Evolutionary conservation across 2,113 vertebrate species (phyloP).

Genomic region (Synodontis membranacea): DNA sequence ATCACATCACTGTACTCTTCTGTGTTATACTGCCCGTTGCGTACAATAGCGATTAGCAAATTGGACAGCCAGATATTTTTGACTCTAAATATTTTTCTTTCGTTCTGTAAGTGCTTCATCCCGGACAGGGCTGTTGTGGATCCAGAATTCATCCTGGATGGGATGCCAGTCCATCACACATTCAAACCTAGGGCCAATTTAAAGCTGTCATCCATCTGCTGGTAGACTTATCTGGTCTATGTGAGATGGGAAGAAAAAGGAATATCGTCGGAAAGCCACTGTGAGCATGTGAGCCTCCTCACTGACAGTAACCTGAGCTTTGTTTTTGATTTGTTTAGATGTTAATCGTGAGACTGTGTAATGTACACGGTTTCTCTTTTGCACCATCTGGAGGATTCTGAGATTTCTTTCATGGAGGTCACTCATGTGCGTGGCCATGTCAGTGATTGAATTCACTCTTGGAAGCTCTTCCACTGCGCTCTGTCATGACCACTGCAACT

Average conservation of each 20-base stretch:
- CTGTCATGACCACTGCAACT: neutral
- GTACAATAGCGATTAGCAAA: neutral
- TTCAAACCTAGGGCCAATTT: neutral
- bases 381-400: neutral
- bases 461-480: neutral
- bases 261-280: neutral
- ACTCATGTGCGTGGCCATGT: neutral
- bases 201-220: neutral
- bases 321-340: neutral
- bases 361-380: neutral
- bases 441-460: neutral
- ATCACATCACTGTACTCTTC: neutral
- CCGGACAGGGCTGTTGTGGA: neutral
- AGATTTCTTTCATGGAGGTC: neutral
- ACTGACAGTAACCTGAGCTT: neutral
- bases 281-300: neutral
- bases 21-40: neutral
- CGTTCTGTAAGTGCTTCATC: neutral
- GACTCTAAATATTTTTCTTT: neutral
- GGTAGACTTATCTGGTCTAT: neutral
- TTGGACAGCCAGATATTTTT: neutral
- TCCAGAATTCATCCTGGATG: neutral
- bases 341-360: neutral
- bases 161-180: neutral
- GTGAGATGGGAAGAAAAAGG: neutral